Conservation (phyloP, 2,888 invertebrate genomes). For the Mallateleia sp. region DNA sequence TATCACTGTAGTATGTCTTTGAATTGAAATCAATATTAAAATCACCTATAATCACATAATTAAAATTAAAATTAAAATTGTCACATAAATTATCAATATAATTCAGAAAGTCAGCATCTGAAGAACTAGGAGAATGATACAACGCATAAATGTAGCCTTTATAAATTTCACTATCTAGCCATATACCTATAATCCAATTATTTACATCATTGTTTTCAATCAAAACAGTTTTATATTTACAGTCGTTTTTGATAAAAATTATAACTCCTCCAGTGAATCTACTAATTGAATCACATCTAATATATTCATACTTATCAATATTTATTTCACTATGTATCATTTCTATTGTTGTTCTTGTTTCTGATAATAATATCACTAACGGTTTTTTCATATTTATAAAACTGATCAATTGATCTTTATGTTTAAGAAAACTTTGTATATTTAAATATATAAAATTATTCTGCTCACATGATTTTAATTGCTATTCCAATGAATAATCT, state of each 20-base stretch:
- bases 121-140: neutral
- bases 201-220: neutral
- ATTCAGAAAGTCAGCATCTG: neutral
- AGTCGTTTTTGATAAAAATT: neutral
- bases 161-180: neutral
- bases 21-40: no score
- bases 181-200: conserved; percentile 15
- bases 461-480: neutral
- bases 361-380: neutral
- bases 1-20: no score
- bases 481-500: neutral
- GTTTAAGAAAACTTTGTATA: conserved; percentile 19
- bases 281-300: conserved; percentile 14
- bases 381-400: conserved; percentile 7
- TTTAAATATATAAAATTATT: conserved; percentile 4
- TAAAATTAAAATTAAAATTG: neutral
- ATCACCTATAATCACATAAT: no score
- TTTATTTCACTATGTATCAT: conserved; percentile 15
- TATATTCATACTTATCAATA: conserved; percentile 5
- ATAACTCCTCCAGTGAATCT: conserved; percentile 19
- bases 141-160: neutral
- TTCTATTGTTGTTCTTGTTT: neutral
- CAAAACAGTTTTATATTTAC: neutral
- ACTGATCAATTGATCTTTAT: conserved; percentile 11
- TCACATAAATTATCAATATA: neutral